A percentile compares a stretch with the other conserved stretches of the same genome.
Evolutionary conservation across 2,113 vertebrate species (phyloP).

Genomic region (Pachycephala philippinensis): DNA sequence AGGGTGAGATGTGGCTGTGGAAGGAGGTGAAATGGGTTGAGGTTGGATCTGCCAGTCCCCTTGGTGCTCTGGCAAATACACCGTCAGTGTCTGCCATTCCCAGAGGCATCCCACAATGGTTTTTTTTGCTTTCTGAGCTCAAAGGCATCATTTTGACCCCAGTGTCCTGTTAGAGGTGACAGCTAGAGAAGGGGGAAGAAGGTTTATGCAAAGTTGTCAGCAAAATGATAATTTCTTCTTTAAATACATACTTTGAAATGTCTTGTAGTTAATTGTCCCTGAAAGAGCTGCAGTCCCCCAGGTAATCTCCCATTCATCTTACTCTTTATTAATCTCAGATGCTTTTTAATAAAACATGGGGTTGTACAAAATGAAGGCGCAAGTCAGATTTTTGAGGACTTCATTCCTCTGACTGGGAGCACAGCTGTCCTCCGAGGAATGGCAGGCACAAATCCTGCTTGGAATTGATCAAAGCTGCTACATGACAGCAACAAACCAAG

Average conservation of each 20-base stretch:
- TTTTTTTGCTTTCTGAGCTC: not conserved
- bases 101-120: not conserved
- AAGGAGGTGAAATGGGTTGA: not conserved
- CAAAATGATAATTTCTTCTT: slow-evolving; percentile 28
- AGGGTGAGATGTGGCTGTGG: not conserved
- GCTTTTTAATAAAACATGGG: slow-evolving; percentile 50
- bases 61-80: not conserved
- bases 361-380: slow-evolving; percentile 15
- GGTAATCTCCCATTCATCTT: slow-evolving; percentile 43
- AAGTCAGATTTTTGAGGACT: slow-evolving; percentile 16
- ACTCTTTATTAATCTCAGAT: not conserved
- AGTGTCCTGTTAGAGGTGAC: not conserved
- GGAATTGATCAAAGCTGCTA: slow-evolving; percentile 47
- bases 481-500: slow-evolving; percentile 31
- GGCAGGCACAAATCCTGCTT: not conserved
- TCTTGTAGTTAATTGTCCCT: slow-evolving; percentile 24
- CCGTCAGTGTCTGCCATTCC: not conserved
- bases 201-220: slow-evolving; percentile 26
- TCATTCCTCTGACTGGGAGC: slow-evolving; percentile 7
- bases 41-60: not conserved
- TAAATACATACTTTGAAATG: slow-evolving; percentile 29
- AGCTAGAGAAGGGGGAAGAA: not conserved
- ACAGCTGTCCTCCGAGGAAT: slow-evolving; percentile 7
- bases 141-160: not conserved
- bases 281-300: slow-evolving; percentile 48